Conservation (phyloP, 2,797 vertebrate genomes). For the Alcedo atthis region DNA sequence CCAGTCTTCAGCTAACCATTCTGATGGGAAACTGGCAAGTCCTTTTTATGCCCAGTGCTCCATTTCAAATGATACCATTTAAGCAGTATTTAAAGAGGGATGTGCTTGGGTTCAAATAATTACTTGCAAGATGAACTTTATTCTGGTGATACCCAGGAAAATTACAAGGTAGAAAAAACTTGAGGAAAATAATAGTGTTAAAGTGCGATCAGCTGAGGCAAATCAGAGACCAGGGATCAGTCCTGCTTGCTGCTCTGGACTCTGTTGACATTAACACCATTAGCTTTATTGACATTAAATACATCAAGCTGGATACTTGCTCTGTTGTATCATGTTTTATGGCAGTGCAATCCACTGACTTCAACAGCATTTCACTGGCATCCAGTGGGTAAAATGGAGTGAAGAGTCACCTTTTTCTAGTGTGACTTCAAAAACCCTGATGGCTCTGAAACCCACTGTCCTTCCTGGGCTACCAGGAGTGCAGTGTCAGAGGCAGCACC, state of each 20-base stretch:
- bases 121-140: not conserved
- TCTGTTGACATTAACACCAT: not conserved
- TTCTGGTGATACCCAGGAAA: not conserved
- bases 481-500: not conserved
- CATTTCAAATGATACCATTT: not conserved
- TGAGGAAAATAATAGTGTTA: not conserved
- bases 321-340: not conserved
- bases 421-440: not conserved
- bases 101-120: not conserved
- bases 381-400: not conserved
- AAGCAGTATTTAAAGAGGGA: not conserved
- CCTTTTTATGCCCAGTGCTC: not conserved
- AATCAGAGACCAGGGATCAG: not conserved
- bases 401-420: not conserved
- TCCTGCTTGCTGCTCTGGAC: not conserved
- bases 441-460: not conserved
- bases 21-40: not conserved
- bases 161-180: not conserved
- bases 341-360: not conserved
- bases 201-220: not conserved
- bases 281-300: not conserved
- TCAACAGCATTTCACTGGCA: not conserved
- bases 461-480: rapidly evolving
- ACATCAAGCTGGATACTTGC: not conserved
- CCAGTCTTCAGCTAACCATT: not conserved